A percentile compares a stretch with the other conserved stretches of the same genome.
phyloP scores from a whole-genome alignment of 2,888 invertebrate species.

The Clanis bilineata region DNA sequence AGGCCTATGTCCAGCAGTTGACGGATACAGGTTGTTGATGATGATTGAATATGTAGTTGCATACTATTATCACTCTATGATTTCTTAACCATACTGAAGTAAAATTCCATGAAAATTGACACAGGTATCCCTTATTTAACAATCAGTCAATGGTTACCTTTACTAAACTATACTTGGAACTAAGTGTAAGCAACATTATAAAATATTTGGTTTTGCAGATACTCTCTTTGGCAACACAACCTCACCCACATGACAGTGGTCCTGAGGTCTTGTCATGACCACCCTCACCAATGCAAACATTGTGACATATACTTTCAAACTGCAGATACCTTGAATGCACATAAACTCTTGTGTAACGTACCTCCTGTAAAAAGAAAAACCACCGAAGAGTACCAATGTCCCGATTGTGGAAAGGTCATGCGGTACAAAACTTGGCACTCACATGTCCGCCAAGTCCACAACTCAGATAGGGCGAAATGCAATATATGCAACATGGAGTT shows the following conservation, averaged over 20 bases:
- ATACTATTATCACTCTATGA: too few relatives aligned
- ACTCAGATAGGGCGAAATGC: neutral
- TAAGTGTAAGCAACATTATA: too few relatives aligned
- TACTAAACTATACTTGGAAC: too few relatives aligned
- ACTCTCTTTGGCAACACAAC: neutral
- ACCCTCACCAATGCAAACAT: neutral
- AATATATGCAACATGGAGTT: neutral
- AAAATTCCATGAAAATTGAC: too few relatives aligned
- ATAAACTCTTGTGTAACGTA: neutral
- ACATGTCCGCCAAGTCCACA: neutral
- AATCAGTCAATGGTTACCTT: too few relatives aligned
- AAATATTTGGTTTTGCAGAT: neutral
- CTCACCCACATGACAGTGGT: neutral
- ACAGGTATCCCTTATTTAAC: too few relatives aligned
- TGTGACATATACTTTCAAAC: neutral
- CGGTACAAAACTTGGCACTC: conserved; percentile 1
- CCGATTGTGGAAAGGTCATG: neutral
- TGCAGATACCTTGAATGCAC: neutral
- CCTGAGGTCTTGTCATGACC: neutral
- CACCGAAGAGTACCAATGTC: neutral
- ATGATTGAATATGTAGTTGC: too few relatives aligned
- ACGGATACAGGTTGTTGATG: too few relatives aligned
- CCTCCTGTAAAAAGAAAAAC: neutral
- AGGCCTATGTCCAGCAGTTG: too few relatives aligned
- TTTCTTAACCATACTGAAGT: too few relatives aligned